Base-by-base conservation (phyloP, 2,113 vertebrate species). In the Phylloscopus trochilus region DNA sequence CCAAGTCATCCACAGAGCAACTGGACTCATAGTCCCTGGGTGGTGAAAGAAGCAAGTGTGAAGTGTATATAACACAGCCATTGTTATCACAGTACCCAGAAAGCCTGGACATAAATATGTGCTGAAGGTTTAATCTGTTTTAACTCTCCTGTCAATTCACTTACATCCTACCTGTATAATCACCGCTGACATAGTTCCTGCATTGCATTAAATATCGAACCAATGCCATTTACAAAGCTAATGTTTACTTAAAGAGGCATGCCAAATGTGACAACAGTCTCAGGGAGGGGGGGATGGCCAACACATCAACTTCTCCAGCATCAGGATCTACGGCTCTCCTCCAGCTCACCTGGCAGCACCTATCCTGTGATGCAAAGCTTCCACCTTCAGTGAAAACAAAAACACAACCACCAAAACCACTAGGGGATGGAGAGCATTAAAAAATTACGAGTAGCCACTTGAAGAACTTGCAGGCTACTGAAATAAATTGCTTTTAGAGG, bases 1-100 rank as follows among this genome's bases (percentile, higher is more conserved):
- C 12, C 17, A 56, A 95, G 75, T 87, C 58, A 88, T 66, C 23
- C 49, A 35, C 11, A 74, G 91, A 81, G 82, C 52, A 74, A 81
- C 13, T 59, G 75, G 76, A 62, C 64, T 85, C 43, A 21, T 7
- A 76, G 91, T 87, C 83, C 52, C 92, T 47, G 93, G 91, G 96
- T 68, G 77, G 55, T 70, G 90, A 97, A 95, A 96, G 95, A 90
- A 92, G 92, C 62, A 92, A 95, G 97, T 96, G 97, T 95, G 94
- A 94, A 93, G 76, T 96, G 91, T 82, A 94, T 96, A 93, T 93
- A 79, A 94, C 94, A 96, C 2, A 1, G 72, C 67, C 55, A 67
- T 67, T 95, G 92, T 94, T 98, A 96, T 97, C 93, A 56, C 21
- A 17, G 53, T 33, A 66, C 31, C 55, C 66, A 95, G 73, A 85